These are phyloP conservation scores for Lasiurus borealis DNA, from an alignment of 2,113 vertebrate genomes.

Conservation along the genomic window DNA sequence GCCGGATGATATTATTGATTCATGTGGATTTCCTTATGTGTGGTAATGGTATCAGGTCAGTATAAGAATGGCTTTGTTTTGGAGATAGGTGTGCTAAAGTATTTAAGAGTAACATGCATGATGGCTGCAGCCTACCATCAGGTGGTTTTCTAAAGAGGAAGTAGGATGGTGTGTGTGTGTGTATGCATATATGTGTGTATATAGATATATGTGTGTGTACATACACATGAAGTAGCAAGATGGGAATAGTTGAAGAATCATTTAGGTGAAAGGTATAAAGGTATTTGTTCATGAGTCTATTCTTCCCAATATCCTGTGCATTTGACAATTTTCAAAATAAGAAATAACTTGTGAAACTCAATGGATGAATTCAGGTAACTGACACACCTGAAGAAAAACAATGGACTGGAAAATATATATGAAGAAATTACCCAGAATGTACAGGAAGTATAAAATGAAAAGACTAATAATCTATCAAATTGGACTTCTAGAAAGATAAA, in stretches of 20 bases:
- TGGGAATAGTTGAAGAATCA: not conserved
- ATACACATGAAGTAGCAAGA: not conserved
- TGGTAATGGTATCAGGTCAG: not conserved
- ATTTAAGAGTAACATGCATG: not conserved
- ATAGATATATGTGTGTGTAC: not conserved
- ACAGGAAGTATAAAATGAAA: not conserved
- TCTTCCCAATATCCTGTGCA: not conserved
- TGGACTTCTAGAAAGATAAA: conserved; percentile 10
- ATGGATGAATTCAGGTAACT: not conserved
- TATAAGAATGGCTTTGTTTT: not conserved
- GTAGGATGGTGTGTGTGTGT: not conserved
- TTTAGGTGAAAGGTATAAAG: not conserved
- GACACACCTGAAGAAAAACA: conserved; percentile 28
- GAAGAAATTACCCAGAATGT: not conserved
- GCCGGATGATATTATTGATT: not conserved
- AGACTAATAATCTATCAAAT: not conserved
- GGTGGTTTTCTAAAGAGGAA: not conserved
- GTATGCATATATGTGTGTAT: not conserved
- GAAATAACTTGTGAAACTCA: not conserved
- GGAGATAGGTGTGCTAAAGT: not conserved
- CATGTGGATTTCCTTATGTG: not conserved
- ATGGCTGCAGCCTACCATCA: not conserved
- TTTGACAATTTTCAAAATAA: conserved; percentile 9
- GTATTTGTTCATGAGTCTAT: not conserved
- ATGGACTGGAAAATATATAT: conserved; percentile 13